phyloP scores from a whole-genome alignment of 2,113 vertebrate species.

The Eptatretus burgeri region DNA sequence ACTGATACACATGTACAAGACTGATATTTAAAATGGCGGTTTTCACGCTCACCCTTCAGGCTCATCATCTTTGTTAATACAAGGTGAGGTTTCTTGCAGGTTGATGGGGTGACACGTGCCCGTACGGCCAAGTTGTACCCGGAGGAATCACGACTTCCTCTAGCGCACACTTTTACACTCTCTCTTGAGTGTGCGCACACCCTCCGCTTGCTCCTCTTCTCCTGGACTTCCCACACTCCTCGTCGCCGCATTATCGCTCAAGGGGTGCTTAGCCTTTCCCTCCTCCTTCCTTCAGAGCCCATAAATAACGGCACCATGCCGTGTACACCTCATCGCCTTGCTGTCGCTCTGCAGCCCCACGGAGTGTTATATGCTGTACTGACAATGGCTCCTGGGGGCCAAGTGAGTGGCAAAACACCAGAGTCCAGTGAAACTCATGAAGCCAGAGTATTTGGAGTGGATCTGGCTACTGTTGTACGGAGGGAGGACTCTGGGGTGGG shows the following conservation, averaged over 20 bases:
- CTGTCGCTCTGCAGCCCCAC: slow-evolving; percentile 67
- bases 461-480: slow-evolving; percentile 55
- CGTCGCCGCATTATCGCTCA: slow-evolving; percentile 58
- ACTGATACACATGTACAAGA: too few relatives aligned
- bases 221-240: slow-evolving; percentile 57
- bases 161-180: slow-evolving; percentile 65
- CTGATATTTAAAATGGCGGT: too few relatives aligned
- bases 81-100: too few relatives aligned
- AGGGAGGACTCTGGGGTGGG: slow-evolving; percentile 42
- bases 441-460: slow-evolving; percentile 52
- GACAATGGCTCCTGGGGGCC: slow-evolving; percentile 22
- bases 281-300: too few relatives aligned
- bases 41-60: too few relatives aligned
- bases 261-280: slow-evolving; percentile 39
- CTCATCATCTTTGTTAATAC: too few relatives aligned
- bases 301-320: too few relatives aligned
- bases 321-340: slow-evolving; percentile 40
- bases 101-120: too few relatives aligned
- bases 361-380: slow-evolving; percentile 86
- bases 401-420: too few relatives aligned
- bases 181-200: slow-evolving; percentile 90
- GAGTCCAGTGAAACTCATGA: slow-evolving; percentile 16
- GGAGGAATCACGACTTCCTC: too few relatives aligned
- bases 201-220: slow-evolving; percentile 78
- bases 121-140: too few relatives aligned